Conservation (phyloP, 2,888 invertebrate genomes). For the Rotaria sp. region DNA sequence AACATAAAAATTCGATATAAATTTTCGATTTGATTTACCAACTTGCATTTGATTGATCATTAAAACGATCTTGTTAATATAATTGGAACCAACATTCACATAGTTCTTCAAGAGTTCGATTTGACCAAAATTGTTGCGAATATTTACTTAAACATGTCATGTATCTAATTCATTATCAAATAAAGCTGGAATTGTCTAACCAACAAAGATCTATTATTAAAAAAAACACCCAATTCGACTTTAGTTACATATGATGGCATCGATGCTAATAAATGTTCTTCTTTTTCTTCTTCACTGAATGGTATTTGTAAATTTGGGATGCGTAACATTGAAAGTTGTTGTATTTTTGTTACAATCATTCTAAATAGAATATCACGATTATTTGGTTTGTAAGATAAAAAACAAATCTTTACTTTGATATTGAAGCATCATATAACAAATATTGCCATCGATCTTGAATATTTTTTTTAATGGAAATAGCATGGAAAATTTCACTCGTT, state of each 20-base stretch:
- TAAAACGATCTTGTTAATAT: not conserved
- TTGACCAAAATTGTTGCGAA: not conserved
- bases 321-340: constrained; percentile 33
- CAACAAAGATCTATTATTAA: too few species aligned
- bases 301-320: constrained; percentile 25
- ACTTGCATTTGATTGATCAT: not conserved
- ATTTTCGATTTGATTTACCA: not conserved
- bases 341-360: constrained; percentile 36
- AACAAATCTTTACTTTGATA: constrained; percentile 32
- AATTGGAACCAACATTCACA: not conserved
- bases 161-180: not conserved
- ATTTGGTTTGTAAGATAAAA: not conserved
- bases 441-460: constrained; percentile 38
- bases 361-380: not conserved
- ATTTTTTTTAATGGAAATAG: constrained; percentile 29
- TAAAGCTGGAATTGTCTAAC: not conserved
- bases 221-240: too few species aligned
- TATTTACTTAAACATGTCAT: not conserved
- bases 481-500: constrained; percentile 30
- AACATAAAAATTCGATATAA: not conserved
- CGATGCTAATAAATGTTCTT: not conserved
- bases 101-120: not conserved
- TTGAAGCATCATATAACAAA: constrained; percentile 32
- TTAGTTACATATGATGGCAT: constrained; percentile 9
- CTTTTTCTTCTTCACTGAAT: constrained; percentile 30